Conservation (phyloP, 2,113 vertebrate species). For the Bos javanicus region DNA sequence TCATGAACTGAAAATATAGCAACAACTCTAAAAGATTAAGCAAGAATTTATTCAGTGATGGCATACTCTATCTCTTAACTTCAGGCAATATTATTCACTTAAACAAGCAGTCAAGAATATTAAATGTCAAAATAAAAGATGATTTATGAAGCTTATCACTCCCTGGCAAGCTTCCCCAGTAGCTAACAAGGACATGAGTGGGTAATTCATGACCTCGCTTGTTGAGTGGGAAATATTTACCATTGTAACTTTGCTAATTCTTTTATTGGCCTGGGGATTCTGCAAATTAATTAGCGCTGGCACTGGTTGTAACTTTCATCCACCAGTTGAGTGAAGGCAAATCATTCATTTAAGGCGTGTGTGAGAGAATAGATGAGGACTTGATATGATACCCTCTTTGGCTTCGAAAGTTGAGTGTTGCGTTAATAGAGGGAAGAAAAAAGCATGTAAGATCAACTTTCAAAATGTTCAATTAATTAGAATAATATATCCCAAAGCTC, state of each 20-base stretch:
- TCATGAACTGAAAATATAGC: background rate
- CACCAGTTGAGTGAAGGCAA: background rate
- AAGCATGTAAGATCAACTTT: background rate
- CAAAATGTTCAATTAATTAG: constrained; percentile 41
- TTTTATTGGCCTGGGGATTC: background rate
- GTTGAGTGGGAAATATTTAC: constrained; percentile 37
- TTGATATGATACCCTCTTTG: background rate
- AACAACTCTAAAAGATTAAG: background rate
- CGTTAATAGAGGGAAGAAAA: background rate
- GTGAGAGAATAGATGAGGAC: background rate
- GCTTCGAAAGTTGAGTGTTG: background rate
- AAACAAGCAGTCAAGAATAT: background rate
- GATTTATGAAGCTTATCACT: constrained; percentile 48
- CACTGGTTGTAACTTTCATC: constrained; percentile 38
- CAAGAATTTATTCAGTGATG: background rate
- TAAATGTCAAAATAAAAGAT: constrained; percentile 34
- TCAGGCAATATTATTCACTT: background rate
- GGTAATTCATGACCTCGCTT: constrained; percentile 39
- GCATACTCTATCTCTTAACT: background rate
- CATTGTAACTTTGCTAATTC: constrained; percentile 2
- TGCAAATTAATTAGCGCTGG: constrained; percentile 25
- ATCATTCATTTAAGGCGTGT: constrained; percentile 36
- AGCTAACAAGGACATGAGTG: constrained; percentile 49
- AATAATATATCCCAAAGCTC: background rate
- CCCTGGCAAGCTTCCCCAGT: constrained; percentile 52